phyloP scores from a whole-genome alignment of 53 echinoderm and acorn worm species.

The Antedon mediterranea region DNA sequence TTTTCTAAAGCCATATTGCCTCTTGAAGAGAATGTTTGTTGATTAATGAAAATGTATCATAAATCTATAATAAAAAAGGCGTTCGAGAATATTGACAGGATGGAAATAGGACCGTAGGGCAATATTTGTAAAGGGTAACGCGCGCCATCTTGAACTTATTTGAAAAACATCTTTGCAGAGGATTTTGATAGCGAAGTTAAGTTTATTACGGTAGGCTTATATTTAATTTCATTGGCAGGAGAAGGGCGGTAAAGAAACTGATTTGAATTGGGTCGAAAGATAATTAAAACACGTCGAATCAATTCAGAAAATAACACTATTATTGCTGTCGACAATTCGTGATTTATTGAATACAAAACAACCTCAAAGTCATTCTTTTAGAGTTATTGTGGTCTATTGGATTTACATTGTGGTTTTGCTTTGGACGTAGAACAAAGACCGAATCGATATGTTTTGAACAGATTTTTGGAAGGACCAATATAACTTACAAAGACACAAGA shows the following conservation, averaged over 20 bases:
- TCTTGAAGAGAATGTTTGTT: conserved; percentile 5
- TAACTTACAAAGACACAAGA: too few relatives aligned
- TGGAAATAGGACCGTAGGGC: conserved; percentile 1
- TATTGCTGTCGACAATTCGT: too few relatives aligned
- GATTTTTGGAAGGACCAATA: too few relatives aligned
- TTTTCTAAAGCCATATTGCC: conserved; percentile 15
- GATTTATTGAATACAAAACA: too few relatives aligned
- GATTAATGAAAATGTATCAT: conserved; percentile 8
- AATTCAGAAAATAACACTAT: too few relatives aligned
- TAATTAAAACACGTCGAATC: too few relatives aligned
- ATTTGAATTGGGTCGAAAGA: too few relatives aligned
- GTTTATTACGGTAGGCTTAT: neutral
- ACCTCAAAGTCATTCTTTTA: too few relatives aligned
- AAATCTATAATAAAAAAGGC: neutral
- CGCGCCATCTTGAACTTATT: neutral
- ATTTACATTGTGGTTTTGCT: too few relatives aligned
- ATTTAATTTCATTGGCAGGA: neutral
- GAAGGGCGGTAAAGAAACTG: neutral
- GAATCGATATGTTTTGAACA: too few relatives aligned
- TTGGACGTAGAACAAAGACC: too few relatives aligned
- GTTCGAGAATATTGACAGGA: conserved; percentile 6
- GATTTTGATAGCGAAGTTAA: neutral
- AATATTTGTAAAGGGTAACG: conserved; percentile 3
- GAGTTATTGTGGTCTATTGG: too few relatives aligned
- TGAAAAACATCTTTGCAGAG: conserved; percentile 1